Percentiles rank a stretch among this genome's conserved stretches.
phyloP scores from a whole-genome alignment of 2,113 vertebrate species.

The Theropithecus gelada region DNA sequence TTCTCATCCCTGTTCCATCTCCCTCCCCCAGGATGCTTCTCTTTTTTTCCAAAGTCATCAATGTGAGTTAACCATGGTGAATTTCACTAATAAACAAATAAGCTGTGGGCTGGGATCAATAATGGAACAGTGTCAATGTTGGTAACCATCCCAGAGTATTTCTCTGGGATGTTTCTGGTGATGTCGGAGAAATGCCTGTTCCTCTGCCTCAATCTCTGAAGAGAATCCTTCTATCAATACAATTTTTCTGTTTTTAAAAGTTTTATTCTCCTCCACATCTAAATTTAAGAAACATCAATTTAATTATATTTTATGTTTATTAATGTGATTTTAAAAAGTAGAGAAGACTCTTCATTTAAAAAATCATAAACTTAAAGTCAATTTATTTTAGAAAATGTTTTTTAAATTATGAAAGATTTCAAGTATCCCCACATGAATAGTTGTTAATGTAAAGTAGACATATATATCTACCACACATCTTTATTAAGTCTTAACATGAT shows the following conservation, averaged over 20 bases:
- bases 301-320: not conserved
- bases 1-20: too few relatives aligned
- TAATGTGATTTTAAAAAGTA: not conserved
- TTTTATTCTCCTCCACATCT: not conserved
- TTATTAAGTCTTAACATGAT: not conserved
- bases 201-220: not conserved
- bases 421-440: not conserved
- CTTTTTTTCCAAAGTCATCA: not conserved
- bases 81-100: not conserved
- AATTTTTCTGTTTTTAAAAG: not conserved
- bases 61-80: not conserved
- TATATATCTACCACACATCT: not conserved
- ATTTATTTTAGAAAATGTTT: not conserved
- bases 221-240: not conserved
- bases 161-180: not conserved
- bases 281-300: not conserved
- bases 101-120: not conserved
- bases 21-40: not conserved
- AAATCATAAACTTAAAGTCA: not conserved
- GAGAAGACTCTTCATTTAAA: not conserved
- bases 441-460: not conserved
- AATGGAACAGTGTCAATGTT: not conserved
- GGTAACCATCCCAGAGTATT: not conserved
- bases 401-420: not conserved
- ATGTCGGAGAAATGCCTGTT: not conserved